Evolutionary conservation across 2,888 invertebrate species (phyloP), one percentile per base, ranked within the genome.

Genomic region (Sarcophaga subvicina): DNA sequence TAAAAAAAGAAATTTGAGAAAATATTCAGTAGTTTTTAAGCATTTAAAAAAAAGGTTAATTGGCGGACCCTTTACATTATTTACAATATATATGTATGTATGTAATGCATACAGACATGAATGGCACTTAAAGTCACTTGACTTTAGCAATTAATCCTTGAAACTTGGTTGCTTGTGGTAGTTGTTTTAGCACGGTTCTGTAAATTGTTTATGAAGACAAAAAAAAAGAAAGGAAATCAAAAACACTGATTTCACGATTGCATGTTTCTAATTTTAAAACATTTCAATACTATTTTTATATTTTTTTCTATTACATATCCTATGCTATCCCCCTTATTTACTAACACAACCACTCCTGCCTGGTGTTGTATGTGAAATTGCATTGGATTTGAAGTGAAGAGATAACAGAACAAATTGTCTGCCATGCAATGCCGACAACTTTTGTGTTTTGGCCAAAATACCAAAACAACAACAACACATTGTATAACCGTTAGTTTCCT

Each of bases 351-450:
- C 49, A 49, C 49, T 27, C 37, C 37, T 37, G 37, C 49, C 37
- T 37, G 37, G 14, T 49, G 14, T 14, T 8, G 17, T 54, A 54
- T 14, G 14, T 14, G 54, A 5, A 54, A 54, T 54, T 54, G 49
- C 54, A 54, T 17, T 54, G 17, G 8, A 37, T 66, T 59, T 59
- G 5, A 76, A 71, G n/a, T 70, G 75, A 25, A 82, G 49, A 66
- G 71, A 66, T 77, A 77, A 82, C 71, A 66, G n/a, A 45, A 78
- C 37, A 77, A 83, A 83, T 77, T 71, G 77, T 83, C 72, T 78
- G 60, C 17, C 59, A 82, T 59, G 59, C 22, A 45, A 45, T 60
- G 66, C 60, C 71, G 66, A 71, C 66, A 72, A 72, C 54, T 20
- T 54, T 12, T 14, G 5, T 54, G 54, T 49, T 54, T 49, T 54